These are phyloP conservation scores for Frankliniella intonsa DNA, from an alignment of 2,888 invertebrate species.

Conservation along the genomic window DNA sequence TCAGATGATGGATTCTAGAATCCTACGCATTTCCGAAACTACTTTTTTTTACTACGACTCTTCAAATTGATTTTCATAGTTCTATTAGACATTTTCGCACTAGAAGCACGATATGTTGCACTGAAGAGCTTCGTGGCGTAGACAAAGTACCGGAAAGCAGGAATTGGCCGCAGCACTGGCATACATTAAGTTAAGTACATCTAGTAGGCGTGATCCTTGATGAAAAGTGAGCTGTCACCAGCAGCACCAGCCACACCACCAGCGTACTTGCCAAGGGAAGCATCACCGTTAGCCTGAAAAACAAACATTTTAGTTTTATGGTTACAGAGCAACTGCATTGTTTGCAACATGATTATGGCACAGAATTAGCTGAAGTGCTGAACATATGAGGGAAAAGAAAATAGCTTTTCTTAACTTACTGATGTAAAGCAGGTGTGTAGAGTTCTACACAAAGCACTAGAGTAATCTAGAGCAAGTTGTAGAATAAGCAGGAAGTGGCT, in stretches of 20 bases:
- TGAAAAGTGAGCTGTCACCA: slow-evolving; percentile 81
- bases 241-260: slow-evolving; percentile 82
- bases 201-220: slow-evolving; percentile 96
- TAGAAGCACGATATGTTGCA: neutral
- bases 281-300: slow-evolving; percentile 83
- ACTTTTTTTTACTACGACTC: neutral
- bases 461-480: neutral
- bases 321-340: neutral
- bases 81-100: neutral
- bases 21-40: slow-evolving; percentile 19
- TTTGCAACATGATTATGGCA: too few species aligned
- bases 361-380: too few species aligned
- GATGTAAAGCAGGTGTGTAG: neutral
- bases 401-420: neutral
- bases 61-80: neutral
- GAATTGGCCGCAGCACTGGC: neutral
- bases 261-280: slow-evolving; percentile 84
- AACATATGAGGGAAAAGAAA: neutral
- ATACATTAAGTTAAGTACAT: slow-evolving; percentile 29
- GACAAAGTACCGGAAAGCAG: slow-evolving; percentile 22
- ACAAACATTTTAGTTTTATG: slow-evolving; percentile 33
- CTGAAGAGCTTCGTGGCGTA: neutral
- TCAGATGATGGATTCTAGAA: neutral
- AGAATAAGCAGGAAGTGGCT: neutral
- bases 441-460: neutral